Conservation (phyloP, 1,140 invertebrate species). For the Drosophila baimaii region DNA sequence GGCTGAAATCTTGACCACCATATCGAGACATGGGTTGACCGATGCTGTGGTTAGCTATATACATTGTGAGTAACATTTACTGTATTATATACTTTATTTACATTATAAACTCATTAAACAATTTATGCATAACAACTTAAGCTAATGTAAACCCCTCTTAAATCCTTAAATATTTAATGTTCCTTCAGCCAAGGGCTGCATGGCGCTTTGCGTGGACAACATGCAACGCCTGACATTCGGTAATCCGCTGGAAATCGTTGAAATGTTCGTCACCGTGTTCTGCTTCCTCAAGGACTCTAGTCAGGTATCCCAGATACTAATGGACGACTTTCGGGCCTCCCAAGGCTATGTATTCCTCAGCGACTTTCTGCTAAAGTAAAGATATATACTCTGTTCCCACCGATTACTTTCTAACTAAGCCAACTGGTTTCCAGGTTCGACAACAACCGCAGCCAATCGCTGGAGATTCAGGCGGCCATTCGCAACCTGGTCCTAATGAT, state of each 20-base stretch:
- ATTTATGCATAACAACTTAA: too few species aligned
- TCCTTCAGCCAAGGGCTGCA: constrained; percentile 95
- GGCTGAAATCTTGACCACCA: constrained; percentile 94
- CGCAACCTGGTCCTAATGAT: constrained; percentile 96
- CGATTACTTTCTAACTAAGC: background rate
- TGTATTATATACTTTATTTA: background rate
- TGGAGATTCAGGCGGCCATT: constrained; percentile 94
- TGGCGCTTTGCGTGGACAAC: constrained; percentile 97
- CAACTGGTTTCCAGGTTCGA: constrained; percentile 87
- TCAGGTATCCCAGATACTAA: constrained; percentile 95
- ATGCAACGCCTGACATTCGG: constrained; percentile 96
- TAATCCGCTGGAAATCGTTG: constrained; percentile 97
- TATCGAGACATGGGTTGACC: constrained; percentile 96
- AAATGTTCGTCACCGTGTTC: constrained; percentile 99
- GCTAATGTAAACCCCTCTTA: background rate
- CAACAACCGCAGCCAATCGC: constrained; percentile 88
- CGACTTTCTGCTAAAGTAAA: constrained; percentile 96
- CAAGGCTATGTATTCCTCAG: constrained; percentile 98
- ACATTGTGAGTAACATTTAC: constrained; percentile 92
- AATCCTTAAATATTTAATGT: background rate
- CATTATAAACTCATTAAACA: too few species aligned
- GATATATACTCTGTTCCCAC: constrained; percentile 2
- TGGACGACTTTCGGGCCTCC: constrained; percentile 97
- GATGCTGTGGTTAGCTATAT: constrained; percentile 97
- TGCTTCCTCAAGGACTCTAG: constrained; percentile 99